Base-by-base conservation (phyloP, 37 sponge, comb jelly and placozoan species). In the Aphrocallistes beatrix region DNA sequence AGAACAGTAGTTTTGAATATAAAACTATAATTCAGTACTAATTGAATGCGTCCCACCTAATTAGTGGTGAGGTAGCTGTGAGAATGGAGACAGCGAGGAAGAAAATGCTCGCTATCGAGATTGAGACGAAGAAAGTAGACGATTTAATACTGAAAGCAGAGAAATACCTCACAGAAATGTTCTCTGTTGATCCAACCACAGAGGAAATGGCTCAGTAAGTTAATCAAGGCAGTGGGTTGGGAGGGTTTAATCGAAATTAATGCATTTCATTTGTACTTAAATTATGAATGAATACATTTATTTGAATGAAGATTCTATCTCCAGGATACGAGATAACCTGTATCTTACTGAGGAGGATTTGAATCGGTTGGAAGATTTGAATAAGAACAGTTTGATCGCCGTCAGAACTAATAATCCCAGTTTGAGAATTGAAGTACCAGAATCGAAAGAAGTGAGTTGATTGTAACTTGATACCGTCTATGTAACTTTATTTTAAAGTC, bases 371-470 rank as follows among this genome's bases (percentile, higher is more conserved):
- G 75, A 60, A 60, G 75, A 60, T 60, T 30, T 60, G 34, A 60
- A 19, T 25, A 60, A 60, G 75, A 60, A 60, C 34, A 42, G 45
- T 42, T 28, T 60, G 25, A 60, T 60, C n/a, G 75, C 75, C n/a
- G 75, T 60, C 75, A 60, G 75, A 30, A 60, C 75, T 60, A 60
- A 60, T 13, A 60, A 60, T 60, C 75, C 75, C 8, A 60, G n/a
- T 13, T 13, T 60, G 21, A 60, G 75, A 30, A 60, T 60, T 60
- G 75, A 60, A 28, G n/a, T 60, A 21, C 75, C 75, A 32, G 75
- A 60, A 60, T 25, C 75, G 17, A 60, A 60, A 60, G 75, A 60
- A 30, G 75, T 60, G 8, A 60, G 75, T 25, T 47, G 17, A 13
- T 21, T 47, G 49, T 47, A 21, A 47, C 49, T 47, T 47, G n/a